Base-by-base conservation (phyloP, 1,140 invertebrate genomes). In the Drosophila paulistorum region DNA sequence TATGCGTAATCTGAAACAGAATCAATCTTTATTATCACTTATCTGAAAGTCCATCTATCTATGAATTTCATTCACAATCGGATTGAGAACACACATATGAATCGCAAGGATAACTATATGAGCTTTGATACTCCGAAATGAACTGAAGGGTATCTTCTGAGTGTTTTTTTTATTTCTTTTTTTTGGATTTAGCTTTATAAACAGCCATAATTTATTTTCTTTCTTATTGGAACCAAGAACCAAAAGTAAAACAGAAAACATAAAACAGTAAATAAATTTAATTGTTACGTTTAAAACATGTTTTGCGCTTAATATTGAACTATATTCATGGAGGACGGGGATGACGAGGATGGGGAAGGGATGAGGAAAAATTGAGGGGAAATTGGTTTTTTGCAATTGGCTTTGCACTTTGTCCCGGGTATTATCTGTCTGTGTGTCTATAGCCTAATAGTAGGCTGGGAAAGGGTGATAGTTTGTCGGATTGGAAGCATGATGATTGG, bases 401-500 rank as follows among this genome's bases (percentile, higher is more conserved):
- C 45, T 11, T 81, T 83, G 80, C 80, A 83, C 80, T 72, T 68
- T 59, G 42, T 72, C 80, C 80, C 80, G 57, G 30, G 35, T 23
- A 0, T 9, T 11, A 3, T 6, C 30, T 30, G 30, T 30, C 30
- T 30, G 26, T 30, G 26, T 30, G 4, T 30, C 26, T 55, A 17
- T 57, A 9, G 51, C 70, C 68, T 91, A 92, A 67, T 92, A 92
- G 64, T 91, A 92, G 55, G 91, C 91, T 9, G 91, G 90, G 74
- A 92, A 92, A 14, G 91, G 91, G 75, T 92, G 91, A 76, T 92
- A 92, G 48, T 92, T 92, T 37, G 91, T 91, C 51, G 91, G 91
- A 91, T 92, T 92, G 66, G 91, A 90, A 78, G 91, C 77, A 70
- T 91, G 90, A 71, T 92, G 91, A 72, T 91, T 92, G 33, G 91